phyloP scores from a whole-genome alignment of 2,888 invertebrate genomes.

The Hydrotaea diabolus region DNA sequence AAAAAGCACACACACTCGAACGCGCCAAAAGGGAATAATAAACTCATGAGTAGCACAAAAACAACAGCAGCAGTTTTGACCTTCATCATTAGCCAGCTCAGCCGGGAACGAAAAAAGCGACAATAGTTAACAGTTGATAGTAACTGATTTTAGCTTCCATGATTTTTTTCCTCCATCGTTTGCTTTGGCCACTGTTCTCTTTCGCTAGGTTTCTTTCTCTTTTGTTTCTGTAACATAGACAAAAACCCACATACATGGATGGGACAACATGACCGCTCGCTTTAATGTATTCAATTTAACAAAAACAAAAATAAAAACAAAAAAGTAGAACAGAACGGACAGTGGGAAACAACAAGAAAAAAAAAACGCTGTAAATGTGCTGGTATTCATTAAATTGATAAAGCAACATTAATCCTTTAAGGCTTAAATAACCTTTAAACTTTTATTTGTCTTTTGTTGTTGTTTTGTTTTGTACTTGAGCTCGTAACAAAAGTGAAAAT shows the following conservation, averaged over 20 bases:
- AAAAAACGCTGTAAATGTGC: background rate
- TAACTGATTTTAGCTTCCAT: slow-evolving; percentile 19
- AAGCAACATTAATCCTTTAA: background rate
- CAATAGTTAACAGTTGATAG: slow-evolving; percentile 15
- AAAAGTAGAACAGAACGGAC: background rate
- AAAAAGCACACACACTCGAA: background rate
- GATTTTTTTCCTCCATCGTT: background rate
- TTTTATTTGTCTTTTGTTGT: background rate
- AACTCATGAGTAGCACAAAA: slow-evolving; percentile 1
- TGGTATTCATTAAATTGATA: background rate
- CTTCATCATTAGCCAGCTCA: slow-evolving; percentile 50
- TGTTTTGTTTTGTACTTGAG: too few species aligned
- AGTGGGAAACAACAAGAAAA: background rate
- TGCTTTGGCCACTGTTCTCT: background rate
- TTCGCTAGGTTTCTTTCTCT: background rate
- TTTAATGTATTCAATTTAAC: slow-evolving; percentile 38
- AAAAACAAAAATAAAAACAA: slow-evolving; percentile 37
- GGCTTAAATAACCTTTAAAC: background rate
- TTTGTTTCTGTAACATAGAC: background rate
- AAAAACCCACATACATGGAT: background rate
- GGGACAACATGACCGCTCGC: background rate
- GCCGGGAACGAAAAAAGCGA: background rate
- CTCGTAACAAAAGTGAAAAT: too few species aligned
- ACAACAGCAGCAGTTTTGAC: slow-evolving; percentile 35
- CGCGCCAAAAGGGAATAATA: too few species aligned